phyloP scores from a whole-genome alignment of 2,888 invertebrate genomes.

The Papilio demoleus region DNA sequence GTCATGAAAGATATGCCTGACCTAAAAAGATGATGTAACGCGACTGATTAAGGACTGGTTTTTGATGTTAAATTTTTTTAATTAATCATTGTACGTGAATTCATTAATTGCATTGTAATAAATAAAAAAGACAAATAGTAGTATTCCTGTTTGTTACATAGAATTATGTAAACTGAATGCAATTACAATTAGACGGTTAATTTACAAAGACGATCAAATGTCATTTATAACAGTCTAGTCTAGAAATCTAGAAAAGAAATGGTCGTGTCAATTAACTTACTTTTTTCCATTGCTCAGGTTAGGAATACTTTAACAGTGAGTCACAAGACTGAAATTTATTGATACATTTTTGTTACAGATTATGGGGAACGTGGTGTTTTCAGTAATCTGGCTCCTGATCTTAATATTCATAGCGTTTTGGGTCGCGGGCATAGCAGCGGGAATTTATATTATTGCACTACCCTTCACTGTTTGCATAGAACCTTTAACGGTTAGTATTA shows the following conservation, averaged over 20 bases:
- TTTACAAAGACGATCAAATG: too few species aligned
- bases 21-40: slow-evolving; percentile 13
- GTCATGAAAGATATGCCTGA: slow-evolving; percentile 4
- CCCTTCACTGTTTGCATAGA: slow-evolving; percentile 88
- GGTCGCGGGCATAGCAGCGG: slow-evolving; percentile 87
- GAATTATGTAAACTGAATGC: too few species aligned
- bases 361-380: slow-evolving; percentile 87
- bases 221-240: too few species aligned
- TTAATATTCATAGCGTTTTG: slow-evolving; percentile 87
- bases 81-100: background rate
- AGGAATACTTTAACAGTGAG: too few species aligned
- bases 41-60: slow-evolving; percentile 3
- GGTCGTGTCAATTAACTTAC: too few species aligned
- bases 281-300: too few species aligned
- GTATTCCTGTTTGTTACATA: too few species aligned
- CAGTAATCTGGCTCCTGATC: slow-evolving; percentile 88
- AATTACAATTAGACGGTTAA: too few species aligned
- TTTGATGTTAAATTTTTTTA: background rate
- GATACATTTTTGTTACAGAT: slow-evolving; percentile 68
- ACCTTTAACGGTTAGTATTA: slow-evolving; percentile 83
- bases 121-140: too few species aligned
- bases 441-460: slow-evolving; percentile 86
- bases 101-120: background rate
- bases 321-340: too few species aligned
- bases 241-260: too few species aligned